These are phyloP conservation scores for Tyrannus savana DNA, from an alignment of 2,113 vertebrate genomes.

Conservation along the genomic window DNA sequence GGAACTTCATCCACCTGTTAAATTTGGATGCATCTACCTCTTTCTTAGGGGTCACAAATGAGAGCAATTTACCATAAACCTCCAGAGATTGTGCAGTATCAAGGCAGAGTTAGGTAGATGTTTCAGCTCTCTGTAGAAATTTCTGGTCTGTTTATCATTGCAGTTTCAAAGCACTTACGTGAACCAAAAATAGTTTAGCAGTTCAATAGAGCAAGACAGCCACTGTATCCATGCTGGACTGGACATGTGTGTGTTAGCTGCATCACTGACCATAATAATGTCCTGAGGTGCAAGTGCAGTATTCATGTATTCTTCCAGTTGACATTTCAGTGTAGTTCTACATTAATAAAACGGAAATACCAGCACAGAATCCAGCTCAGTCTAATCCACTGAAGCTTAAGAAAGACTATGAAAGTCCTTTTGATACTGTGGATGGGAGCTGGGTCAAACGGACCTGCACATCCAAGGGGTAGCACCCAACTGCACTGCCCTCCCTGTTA, in stretches of 20 bases:
- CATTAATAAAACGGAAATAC: not conserved
- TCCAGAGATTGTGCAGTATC: not conserved
- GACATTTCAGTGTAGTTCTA: constrained; percentile 10
- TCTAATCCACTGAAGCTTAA: not conserved
- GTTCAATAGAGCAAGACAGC: constrained; percentile 26
- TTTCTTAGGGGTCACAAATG: not conserved
- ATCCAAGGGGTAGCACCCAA: not conserved
- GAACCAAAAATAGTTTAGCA: constrained; percentile 48
- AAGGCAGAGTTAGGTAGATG: not conserved
- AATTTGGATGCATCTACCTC: not conserved
- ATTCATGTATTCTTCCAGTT: constrained; percentile 1
- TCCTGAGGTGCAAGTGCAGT: not conserved
- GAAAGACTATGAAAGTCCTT: not conserved
- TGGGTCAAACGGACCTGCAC: not conserved
- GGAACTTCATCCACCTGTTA: not conserved
- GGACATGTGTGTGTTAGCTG: constrained; percentile 27
- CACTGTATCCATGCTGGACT: constrained; percentile 7
- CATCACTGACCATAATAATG: constrained; percentile 22
- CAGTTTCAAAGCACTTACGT: not conserved
- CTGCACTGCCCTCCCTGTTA: not conserved
- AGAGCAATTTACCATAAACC: not conserved
- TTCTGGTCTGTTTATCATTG: not conserved
- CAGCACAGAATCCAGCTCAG: not conserved
- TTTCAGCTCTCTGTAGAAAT: not conserved
- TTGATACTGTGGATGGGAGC: not conserved